Evolutionary conservation across 2,888 invertebrate species (phyloP), one percentile per base, ranked within the genome.

Genomic region (Lycia hirtaria): DNA sequence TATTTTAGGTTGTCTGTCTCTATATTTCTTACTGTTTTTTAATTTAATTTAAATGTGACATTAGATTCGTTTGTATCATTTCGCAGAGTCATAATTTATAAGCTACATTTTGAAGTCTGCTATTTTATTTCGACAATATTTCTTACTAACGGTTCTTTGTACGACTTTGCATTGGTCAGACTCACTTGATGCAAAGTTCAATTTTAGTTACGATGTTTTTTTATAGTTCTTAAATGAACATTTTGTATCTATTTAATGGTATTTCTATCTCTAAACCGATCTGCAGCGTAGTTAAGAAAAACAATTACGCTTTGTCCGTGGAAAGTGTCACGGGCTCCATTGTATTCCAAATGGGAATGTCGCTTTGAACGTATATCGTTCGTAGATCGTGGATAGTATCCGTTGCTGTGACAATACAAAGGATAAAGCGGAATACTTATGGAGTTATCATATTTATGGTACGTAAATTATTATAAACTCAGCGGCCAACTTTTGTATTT

Each of bases 321-420:
- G 45, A 53, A 40, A 51, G 43, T 53, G 64, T 62, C 62, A 58
- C 56, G 57, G 30, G 38, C 35, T 33, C 60, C 28, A 64, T 64
- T 65, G 63, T 65, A 58, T 56, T 37, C 17, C 44, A 60, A 64
- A 60, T 55, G 43, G 33, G 58, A 56, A 61, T 57, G 57, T 63
- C 58, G 48, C 54, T 57, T 47, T 24, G 37, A 45, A 55, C 54
- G 35, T 59, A 49, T 48, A 52, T 49, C 48, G 45, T 52, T 51
- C 53, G 38, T n/a, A 55, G 57, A 60, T 60, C 50, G 19, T 26
- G 51, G 49, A 60, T 30, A 53, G 17, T 40, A 19, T 7, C 12
- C 26, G 41, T 41, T 26, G 26, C 26, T 41, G n/a, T n/a, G 41
- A 41, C 41, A 26, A 41, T 14, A 41, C 41, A 41, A 41, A 41